A percentile compares a stretch with the other conserved stretches of the same genome.
phyloP scores from a whole-genome alignment of 2,888 invertebrate genomes.

The Tigriopus californicus region DNA sequence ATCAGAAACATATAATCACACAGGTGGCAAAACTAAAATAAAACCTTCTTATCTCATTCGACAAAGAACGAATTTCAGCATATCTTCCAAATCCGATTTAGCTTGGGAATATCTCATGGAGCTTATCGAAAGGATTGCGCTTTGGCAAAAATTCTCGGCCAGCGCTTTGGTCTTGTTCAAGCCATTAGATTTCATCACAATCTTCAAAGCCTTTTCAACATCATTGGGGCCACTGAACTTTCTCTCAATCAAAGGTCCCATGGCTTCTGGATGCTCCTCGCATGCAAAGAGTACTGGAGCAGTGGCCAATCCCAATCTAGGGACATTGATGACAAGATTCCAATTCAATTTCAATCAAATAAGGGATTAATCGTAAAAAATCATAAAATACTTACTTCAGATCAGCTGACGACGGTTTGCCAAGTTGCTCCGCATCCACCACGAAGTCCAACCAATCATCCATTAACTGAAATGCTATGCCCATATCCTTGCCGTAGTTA shows the following conservation, averaged over 20 bases:
- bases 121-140: too few species aligned
- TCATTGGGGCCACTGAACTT: slow-evolving; percentile 85
- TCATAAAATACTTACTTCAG: background rate
- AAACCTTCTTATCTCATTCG: too few species aligned
- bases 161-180: slow-evolving; percentile 74
- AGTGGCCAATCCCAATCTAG: slow-evolving; percentile 66
- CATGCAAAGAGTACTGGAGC: slow-evolving; percentile 96
- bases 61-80: too few species aligned
- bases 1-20: too few species aligned
- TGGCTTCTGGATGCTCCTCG: slow-evolving; percentile 60
- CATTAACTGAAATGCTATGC: slow-evolving; percentile 87
- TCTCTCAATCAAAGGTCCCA: slow-evolving; percentile 91
- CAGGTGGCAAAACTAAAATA: too few species aligned
- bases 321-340: background rate
- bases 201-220: slow-evolving; percentile 74
- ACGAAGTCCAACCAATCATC: slow-evolving; percentile 94
- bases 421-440: slow-evolving; percentile 74
- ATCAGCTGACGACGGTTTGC: slow-evolving; percentile 26
- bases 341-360: too few species aligned
- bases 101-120: too few species aligned
- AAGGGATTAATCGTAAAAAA: too few species aligned
- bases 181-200: slow-evolving; percentile 80
- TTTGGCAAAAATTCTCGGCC: slow-evolving; percentile 31
- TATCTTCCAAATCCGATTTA: too few species aligned
- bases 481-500: slow-evolving; percentile 88